Evolutionary conservation across 2,888 invertebrate species (phyloP), one percentile per base, ranked within the genome.

Genomic region (Nycteola revayana): DNA sequence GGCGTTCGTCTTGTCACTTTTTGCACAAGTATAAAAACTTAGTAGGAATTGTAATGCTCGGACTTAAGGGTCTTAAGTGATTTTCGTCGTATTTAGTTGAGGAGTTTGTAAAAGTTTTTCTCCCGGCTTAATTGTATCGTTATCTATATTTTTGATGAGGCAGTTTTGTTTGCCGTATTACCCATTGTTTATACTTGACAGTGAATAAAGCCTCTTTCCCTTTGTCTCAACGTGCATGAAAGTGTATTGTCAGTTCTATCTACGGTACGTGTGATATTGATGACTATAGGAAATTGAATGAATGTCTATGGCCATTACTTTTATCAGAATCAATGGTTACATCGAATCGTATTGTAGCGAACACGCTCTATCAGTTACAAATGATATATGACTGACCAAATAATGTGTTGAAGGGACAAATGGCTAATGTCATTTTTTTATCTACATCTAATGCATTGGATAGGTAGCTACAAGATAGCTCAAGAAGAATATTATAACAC

Each of bases 71-170:
- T 26, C 46, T 46, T 54, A 49, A 71, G 69, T 66, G 73, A 67
- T 72, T 77, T 75, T 73, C 76, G 62, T 76, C 69, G 75, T 75
- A 75, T 78, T 75, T 67, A 72, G 70, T 74, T 73, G 60, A 54
- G 50, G 57, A 74, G 66, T 74, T 67, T 48, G 60, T 51, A 46
- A 44, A 56, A 71, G 51, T 78, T 78, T 74, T 66, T 62, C 59
- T 58, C 56, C 60, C 49, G 57, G 57, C 71, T 72, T 79, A 80
- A 79, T 80, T 79, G 72, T 78, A 75, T 75, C 57, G 51, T 55
- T 66, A 65, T 70, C 62, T 68, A 60, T 57, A 54, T 60, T 61
- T 59, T 49, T 44, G 49, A 52, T 49, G 40, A 39, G 28, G 50
- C 66, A 61, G 44, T 61, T 63, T 60, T 39, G 35, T 53, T 44